Conservation (phyloP, 1,140 invertebrate genomes). For the Lucilia sericata region DNA sequence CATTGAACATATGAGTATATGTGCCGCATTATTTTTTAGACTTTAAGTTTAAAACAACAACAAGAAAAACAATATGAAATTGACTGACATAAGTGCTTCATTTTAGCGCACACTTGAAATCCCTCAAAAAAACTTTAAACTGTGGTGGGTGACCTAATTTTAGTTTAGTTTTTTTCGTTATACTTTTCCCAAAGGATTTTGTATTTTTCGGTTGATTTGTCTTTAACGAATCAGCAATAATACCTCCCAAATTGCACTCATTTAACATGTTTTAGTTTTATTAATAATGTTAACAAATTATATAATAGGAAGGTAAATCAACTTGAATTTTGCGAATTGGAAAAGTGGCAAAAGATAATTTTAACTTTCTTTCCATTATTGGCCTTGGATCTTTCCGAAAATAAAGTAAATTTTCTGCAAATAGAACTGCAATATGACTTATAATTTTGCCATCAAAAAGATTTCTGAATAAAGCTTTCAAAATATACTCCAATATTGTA, state of each 20-base stretch:
- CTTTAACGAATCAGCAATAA: background rate
- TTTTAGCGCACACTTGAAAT: slow-evolving; percentile 21
- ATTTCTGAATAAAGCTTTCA: too few species aligned
- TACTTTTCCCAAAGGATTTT: background rate
- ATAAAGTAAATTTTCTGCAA: too few species aligned
- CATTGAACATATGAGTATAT: background rate
- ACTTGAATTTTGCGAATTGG: too few species aligned
- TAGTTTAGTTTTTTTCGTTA: background rate
- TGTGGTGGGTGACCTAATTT: slow-evolving; percentile 38
- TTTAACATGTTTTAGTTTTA: too few species aligned
- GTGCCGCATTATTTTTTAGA: background rate
- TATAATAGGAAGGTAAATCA: too few species aligned
- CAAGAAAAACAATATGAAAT: background rate
- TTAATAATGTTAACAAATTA: too few species aligned
- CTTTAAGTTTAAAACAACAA: background rate
- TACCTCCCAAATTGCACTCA: background rate
- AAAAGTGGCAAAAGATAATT: too few species aligned
- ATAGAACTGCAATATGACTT: too few species aligned
- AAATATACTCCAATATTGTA: too few species aligned
- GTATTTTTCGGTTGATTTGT: background rate
- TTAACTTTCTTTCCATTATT: too few species aligned
- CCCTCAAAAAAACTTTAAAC: background rate
- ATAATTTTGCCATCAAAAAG: too few species aligned
- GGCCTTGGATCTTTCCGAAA: too few species aligned
- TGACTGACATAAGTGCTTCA: slow-evolving; percentile 37